phyloP scores from a whole-genome alignment of 1,140 invertebrate genomes.

The Achroia grisella region DNA sequence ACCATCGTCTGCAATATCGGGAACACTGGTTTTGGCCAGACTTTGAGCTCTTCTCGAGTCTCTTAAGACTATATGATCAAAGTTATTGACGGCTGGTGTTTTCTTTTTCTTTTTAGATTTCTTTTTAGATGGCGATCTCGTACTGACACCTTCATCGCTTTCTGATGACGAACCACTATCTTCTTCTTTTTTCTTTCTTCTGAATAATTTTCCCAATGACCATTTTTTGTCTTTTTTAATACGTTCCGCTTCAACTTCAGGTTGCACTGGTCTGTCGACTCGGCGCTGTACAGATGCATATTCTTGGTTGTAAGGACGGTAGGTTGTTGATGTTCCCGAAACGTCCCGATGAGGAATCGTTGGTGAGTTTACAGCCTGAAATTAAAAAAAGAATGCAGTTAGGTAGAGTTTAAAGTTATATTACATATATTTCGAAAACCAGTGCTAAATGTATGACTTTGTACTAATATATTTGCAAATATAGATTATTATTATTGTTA shows the following conservation, averaged over 20 bases:
- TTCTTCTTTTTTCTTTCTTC: constrained; percentile 78
- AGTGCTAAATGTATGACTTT: no score
- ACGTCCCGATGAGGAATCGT: constrained; percentile 56
- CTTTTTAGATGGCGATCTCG: constrained; percentile 65
- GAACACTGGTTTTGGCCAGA: constrained; percentile 50
- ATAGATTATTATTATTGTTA: no score
- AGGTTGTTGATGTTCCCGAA: constrained; percentile 33
- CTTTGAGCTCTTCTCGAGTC: constrained; percentile 66
- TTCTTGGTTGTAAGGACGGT: constrained; percentile 55
- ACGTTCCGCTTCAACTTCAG: constrained; percentile 44
- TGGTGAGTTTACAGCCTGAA: constrained; percentile 68
- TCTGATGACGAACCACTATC: constrained; percentile 76
- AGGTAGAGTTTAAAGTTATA: no score
- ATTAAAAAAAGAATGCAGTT: constrained; percentile 18
- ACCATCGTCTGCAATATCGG: constrained; percentile 70
- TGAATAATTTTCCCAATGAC: constrained; percentile 82
- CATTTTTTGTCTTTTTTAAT: constrained; percentile 79
- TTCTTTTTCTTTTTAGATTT: constrained; percentile 65
- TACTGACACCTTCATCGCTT: constrained; percentile 74
- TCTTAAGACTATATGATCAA: constrained; percentile 73
- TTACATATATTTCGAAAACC: not conserved
- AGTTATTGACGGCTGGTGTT: constrained; percentile 52
- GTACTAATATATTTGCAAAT: no score
- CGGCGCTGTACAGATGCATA: constrained; percentile 46
- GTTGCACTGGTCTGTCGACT: constrained; percentile 37